A percentile compares a stretch with the other conserved stretches of the same genome.
Conservation (phyloP, 2,888 invertebrate species). For the Apoda limacodes region DNA sequence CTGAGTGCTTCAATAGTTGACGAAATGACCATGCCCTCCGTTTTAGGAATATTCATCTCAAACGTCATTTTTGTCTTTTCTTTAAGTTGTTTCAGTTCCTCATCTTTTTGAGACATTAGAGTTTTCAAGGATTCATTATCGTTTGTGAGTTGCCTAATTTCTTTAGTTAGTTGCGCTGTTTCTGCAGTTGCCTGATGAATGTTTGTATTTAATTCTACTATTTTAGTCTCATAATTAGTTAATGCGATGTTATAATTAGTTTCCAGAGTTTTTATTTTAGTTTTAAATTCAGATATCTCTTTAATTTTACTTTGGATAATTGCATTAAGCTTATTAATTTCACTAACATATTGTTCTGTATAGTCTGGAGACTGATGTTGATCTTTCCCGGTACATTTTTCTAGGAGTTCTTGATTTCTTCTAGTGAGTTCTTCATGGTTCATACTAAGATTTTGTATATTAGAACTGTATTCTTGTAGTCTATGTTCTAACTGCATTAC, state of each 20-base stretch:
- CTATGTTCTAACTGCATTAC: constrained; percentile 42
- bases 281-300: constrained; percentile 46
- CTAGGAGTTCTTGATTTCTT: constrained; percentile 39
- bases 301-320: constrained; percentile 58
- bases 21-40: constrained; percentile 61
- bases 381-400: constrained; percentile 28
- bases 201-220: constrained; percentile 42
- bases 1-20: constrained; percentile 53
- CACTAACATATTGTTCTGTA: constrained; percentile 60
- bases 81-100: constrained; percentile 42
- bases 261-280: constrained; percentile 35
- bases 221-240: constrained; percentile 34
- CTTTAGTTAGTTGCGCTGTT: neutral
- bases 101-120: constrained; percentile 42
- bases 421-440: constrained; percentile 42
- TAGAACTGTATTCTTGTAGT: constrained; percentile 41
- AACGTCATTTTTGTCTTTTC: constrained; percentile 49
- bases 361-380: constrained; percentile 39
- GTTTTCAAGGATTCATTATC: constrained; percentile 31
- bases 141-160: neutral
- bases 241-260: constrained; percentile 27
- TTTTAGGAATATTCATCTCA: constrained; percentile 64
- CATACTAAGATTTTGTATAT: constrained; percentile 37
- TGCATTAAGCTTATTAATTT: constrained; percentile 69
- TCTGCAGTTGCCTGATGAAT: constrained; percentile 19